phyloP scores from a whole-genome alignment of 2,797 vertebrate genomes.

The Melanotaenia parkinsoni region DNA sequence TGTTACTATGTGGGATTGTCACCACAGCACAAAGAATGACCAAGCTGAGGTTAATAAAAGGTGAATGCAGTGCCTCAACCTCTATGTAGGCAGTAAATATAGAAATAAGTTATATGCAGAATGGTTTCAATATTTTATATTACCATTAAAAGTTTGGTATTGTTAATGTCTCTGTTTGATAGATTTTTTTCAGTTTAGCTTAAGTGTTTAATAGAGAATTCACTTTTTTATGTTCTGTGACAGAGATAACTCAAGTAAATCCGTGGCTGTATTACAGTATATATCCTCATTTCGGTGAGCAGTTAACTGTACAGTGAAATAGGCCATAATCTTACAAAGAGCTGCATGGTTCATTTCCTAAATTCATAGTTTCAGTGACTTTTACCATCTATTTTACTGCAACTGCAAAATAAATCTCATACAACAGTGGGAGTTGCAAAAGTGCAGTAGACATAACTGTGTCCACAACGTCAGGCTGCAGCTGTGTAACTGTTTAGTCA shows the following conservation, averaged over 20 bases:
- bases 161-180: slow-evolving; percentile 2
- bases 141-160: slow-evolving; percentile 24
- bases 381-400: slow-evolving; percentile 50
- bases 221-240: not conserved
- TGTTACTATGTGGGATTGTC: slow-evolving; percentile 62
- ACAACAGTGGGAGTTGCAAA: slow-evolving; percentile 33
- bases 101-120: slow-evolving; percentile 38
- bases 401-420: slow-evolving; percentile 30
- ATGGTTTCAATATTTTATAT: slow-evolving; percentile 20
- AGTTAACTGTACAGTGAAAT: slow-evolving; percentile 16
- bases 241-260: not conserved
- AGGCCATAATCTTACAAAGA: slow-evolving; percentile 29
- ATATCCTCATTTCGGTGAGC: slow-evolving; percentile 9
- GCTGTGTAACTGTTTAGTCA: slow-evolving; percentile 16
- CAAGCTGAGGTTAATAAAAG: slow-evolving; percentile 60
- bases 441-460: slow-evolving; percentile 31
- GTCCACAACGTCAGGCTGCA: slow-evolving; percentile 29
- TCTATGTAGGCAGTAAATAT: slow-evolving; percentile 17
- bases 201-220: not conserved
- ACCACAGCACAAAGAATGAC: slow-evolving; percentile 40
- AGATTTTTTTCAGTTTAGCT: not conserved
- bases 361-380: slow-evolving; percentile 39
- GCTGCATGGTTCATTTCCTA: slow-evolving; percentile 28
- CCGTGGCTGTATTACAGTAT: not conserved
- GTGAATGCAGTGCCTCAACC: slow-evolving; percentile 34